Percentiles rank a stretch among this genome's conserved stretches.
Conservation (phyloP, 2,113 vertebrate species). For the Dunckerocampus dactyliophorus region DNA sequence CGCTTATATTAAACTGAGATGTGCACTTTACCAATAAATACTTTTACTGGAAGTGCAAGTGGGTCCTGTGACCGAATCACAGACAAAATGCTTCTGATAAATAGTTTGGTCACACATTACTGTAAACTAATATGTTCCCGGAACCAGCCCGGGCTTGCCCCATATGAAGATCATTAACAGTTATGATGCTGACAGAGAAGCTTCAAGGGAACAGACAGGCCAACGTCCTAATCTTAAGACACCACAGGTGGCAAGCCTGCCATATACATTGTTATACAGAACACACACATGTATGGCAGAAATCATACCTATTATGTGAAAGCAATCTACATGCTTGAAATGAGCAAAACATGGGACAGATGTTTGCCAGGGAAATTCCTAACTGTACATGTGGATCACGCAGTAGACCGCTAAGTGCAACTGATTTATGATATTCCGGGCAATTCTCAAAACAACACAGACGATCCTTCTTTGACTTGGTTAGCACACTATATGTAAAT, state of each 20-base stretch:
- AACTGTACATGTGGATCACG: slow-evolving; percentile 15
- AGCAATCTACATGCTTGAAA: slow-evolving; percentile 40
- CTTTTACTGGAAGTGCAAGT: slow-evolving; percentile 25
- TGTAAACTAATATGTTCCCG: slow-evolving; percentile 62
- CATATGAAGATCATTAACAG: slow-evolving; percentile 63
- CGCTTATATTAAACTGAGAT: slow-evolving; percentile 17
- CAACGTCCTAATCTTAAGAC: slow-evolving; percentile 32
- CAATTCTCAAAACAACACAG: slow-evolving; percentile 29
- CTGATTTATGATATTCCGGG: slow-evolving; percentile 34
- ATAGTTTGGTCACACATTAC: slow-evolving; percentile 52
- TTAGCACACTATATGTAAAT: slow-evolving; percentile 26
- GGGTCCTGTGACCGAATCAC: slow-evolving; percentile 27
- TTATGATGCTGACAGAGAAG: slow-evolving; percentile 18
- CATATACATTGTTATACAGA: slow-evolving; percentile 8
- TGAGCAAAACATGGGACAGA: slow-evolving; percentile 41
- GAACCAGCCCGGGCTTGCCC: slow-evolving; percentile 44
- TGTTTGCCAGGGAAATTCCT: slow-evolving; percentile 31
- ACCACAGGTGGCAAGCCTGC: slow-evolving; percentile 15
- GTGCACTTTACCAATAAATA: slow-evolving; percentile 16
- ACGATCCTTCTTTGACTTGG: slow-evolving; percentile 9
- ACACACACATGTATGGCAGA: slow-evolving; percentile 20
- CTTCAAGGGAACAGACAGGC: slow-evolving; percentile 40
- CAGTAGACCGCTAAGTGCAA: slow-evolving; percentile 25
- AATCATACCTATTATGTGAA: slow-evolving; percentile 28
- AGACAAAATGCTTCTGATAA: slow-evolving; percentile 59